These are phyloP conservation scores for Drosophila testacea DNA, from an alignment of 2,888 invertebrate species.

Conservation along the genomic window DNA sequence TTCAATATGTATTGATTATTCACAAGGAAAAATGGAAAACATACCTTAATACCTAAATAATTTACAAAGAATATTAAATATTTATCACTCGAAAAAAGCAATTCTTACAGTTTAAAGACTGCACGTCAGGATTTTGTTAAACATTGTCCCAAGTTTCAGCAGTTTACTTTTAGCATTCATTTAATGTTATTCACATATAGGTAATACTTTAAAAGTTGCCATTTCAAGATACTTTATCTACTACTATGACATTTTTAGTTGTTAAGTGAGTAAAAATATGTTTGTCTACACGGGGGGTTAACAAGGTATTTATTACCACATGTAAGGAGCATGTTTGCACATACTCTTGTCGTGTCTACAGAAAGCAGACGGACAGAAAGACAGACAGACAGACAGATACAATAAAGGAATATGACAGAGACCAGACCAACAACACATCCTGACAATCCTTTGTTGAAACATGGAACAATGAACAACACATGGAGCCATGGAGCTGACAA, in stretches of 20 bases:
- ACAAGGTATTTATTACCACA: constrained; percentile 7
- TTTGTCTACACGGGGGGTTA: constrained; percentile 5
- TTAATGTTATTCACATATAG: too few relatives aligned
- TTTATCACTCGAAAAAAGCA: too few relatives aligned
- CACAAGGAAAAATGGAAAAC: too few relatives aligned
- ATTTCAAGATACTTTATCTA: not conserved
- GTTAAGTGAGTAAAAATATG: constrained; percentile 4
- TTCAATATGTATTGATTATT: too few relatives aligned
- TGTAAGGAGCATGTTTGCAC: constrained; percentile 23
- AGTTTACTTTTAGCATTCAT: too few relatives aligned
- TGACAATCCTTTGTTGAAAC: constrained; percentile 41
- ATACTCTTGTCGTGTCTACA: constrained; percentile 15
- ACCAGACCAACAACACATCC: constrained; percentile 15
- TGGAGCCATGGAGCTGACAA: constrained; percentile 2
- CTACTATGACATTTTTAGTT: not conserved
- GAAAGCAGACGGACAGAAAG: not conserved
- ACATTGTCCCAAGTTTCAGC: too few relatives aligned
- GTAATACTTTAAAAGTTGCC: not conserved
- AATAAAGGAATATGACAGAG: not conserved
- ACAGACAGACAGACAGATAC: not conserved
- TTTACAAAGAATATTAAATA: too few relatives aligned
- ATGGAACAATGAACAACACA: constrained; percentile 28
- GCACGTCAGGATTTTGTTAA: too few relatives aligned
- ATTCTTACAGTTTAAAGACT: too few relatives aligned
- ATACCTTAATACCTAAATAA: too few relatives aligned